phyloP scores from a whole-genome alignment of 2,888 invertebrate species.

The Drosophila diplacantha region DNA sequence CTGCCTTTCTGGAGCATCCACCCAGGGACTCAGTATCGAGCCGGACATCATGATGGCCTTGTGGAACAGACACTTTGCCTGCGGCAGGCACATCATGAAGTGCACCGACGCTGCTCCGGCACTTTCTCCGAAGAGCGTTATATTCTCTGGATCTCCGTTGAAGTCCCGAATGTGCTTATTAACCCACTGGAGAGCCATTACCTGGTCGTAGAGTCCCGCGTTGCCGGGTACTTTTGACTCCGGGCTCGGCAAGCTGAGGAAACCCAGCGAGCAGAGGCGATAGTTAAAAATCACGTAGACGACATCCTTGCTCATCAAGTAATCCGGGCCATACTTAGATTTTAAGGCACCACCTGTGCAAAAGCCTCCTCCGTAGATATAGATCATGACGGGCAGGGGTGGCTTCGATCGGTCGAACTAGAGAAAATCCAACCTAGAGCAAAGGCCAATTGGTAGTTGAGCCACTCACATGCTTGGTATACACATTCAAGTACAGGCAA shows the following conservation, averaged over 20 bases:
- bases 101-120: constrained; percentile 79
- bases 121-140: constrained; percentile 79
- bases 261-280: constrained; percentile 78
- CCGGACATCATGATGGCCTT: constrained; percentile 75
- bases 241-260: constrained; percentile 77
- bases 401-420: constrained; percentile 45
- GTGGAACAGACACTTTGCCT: constrained; percentile 76
- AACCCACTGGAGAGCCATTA: constrained; percentile 79
- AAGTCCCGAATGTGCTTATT: constrained; percentile 78
- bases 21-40: constrained; percentile 70
- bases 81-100: constrained; percentile 78
- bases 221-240: constrained; percentile 79
- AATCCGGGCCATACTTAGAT: constrained; percentile 76
- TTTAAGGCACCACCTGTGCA: constrained; percentile 75
- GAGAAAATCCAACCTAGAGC: background rate
- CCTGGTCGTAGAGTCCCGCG: constrained; percentile 79
- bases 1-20: constrained; percentile 47
- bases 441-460: too few relatives aligned
- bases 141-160: constrained; percentile 79
- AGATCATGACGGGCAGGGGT: constrained; percentile 77
- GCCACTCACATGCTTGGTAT: constrained; percentile 58
- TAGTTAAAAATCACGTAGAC: constrained; percentile 78
- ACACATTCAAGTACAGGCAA: constrained; percentile 70
- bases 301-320: constrained; percentile 77
- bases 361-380: constrained; percentile 79